A percentile compares a stretch with the other conserved stretches of the same genome.
Conservation (phyloP, 2,113 vertebrate species). For the Microtus oregoni region DNA sequence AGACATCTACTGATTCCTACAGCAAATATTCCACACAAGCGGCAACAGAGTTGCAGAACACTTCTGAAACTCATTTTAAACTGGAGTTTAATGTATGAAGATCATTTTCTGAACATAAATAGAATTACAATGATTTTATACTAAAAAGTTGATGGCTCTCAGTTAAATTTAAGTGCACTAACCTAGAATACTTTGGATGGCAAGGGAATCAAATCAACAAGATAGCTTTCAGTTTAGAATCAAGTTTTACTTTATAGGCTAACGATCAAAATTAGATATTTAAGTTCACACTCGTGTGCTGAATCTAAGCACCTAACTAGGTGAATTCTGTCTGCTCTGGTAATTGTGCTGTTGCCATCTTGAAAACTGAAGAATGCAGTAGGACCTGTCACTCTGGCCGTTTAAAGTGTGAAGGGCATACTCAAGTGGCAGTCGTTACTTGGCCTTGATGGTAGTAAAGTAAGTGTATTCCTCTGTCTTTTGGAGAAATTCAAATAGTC, state of each 20-base stretch:
- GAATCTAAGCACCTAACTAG: slow-evolving; percentile 40
- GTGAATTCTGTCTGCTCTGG: slow-evolving; percentile 29
- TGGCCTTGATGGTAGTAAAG: slow-evolving; percentile 31
- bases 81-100: slow-evolving; percentile 50
- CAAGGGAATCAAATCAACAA: neutral
- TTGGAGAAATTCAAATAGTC: slow-evolving; percentile 44
- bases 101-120: slow-evolving; percentile 29
- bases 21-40: slow-evolving; percentile 5
- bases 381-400: slow-evolving; percentile 14
- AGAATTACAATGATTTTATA: neutral
- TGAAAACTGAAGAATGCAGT: neutral
- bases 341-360: neutral
- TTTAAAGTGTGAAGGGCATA: slow-evolving; percentile 54
- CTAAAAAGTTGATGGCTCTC: neutral
- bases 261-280: slow-evolving; percentile 55
- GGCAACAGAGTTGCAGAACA: slow-evolving; percentile 29
- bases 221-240: slow-evolving; percentile 51
- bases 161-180: neutral
- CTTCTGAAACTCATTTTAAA: slow-evolving; percentile 37
- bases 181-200: slow-evolving; percentile 35
- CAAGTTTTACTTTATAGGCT: slow-evolving; percentile 30
- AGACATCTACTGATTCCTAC: slow-evolving; percentile 15
- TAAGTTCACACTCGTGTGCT: slow-evolving; percentile 58
- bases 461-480: slow-evolving; percentile 65
- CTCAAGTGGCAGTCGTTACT: neutral